These are phyloP conservation scores for Okapia johnstoni DNA, from an alignment of 2,113 vertebrate species.

Conservation along the genomic window DNA sequence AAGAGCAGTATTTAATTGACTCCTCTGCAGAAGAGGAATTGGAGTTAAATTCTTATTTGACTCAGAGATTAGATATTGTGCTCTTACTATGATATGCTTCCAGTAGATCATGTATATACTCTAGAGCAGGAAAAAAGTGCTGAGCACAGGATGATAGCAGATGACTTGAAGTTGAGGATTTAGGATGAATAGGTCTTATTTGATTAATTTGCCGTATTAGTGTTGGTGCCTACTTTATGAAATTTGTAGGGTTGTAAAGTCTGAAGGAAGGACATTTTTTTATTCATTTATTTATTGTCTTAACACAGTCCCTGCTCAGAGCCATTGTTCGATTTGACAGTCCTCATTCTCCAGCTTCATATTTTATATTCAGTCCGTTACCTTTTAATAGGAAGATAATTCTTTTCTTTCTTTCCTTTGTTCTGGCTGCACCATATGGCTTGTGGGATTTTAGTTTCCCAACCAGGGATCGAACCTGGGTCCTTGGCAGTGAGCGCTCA, in stretches of 20 bases:
- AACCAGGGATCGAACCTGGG: background rate
- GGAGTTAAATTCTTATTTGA: slow-evolving; percentile 22
- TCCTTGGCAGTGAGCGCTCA: background rate
- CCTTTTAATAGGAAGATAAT: background rate
- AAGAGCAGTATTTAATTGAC: background rate
- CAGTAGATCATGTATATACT: background rate
- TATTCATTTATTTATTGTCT: background rate
- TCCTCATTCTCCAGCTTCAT: background rate
- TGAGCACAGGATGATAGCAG: background rate
- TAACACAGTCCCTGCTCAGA: background rate
- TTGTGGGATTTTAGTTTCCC: background rate
- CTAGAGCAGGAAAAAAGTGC: background rate
- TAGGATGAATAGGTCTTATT: background rate
- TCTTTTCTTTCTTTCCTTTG: background rate
- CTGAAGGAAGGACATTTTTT: background rate
- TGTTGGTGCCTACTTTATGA: background rate
- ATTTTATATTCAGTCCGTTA: background rate
- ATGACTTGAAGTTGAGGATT: background rate
- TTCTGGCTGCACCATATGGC: background rate
- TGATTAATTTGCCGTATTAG: background rate
- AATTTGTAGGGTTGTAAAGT: background rate
- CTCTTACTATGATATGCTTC: background rate
- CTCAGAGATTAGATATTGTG: slow-evolving; percentile 19
- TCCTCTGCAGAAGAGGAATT: background rate
- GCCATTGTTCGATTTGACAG: background rate